Evolutionary conservation across 2,797 vertebrate species (phyloP).

Genomic region (Anniella stebbinsi): DNA sequence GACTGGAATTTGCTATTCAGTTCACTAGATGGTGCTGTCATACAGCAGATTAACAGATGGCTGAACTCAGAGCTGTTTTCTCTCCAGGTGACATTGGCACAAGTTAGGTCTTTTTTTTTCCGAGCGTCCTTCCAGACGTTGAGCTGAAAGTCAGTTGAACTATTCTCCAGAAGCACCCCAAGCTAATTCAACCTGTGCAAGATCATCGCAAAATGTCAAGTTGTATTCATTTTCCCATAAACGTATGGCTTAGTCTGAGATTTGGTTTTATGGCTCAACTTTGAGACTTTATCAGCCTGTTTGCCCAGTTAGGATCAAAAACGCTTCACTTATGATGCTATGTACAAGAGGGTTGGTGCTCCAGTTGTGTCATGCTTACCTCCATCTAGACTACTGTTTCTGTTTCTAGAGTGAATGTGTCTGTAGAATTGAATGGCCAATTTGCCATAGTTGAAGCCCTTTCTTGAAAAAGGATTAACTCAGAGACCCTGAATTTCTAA

Average conservation of each 20-base stretch:
- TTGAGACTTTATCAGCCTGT: not conserved
- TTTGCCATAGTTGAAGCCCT: not conserved
- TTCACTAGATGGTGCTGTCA: constrained; percentile 17
- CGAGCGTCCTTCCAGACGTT: not conserved
- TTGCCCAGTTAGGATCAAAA: not conserved
- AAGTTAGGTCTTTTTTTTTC: not conserved
- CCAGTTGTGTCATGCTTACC: not conserved
- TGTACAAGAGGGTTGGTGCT: not conserved
- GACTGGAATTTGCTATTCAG: not conserved
- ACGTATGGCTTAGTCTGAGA: not conserved
- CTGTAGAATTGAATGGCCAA: not conserved
- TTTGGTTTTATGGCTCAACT: not conserved
- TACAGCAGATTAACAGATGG: not conserved
- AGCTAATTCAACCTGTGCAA: not conserved
- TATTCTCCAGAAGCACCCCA: not conserved
- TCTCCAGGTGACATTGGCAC: not conserved
- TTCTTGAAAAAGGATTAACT: not conserved
- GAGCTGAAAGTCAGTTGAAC: not conserved
- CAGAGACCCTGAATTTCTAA: constrained; percentile 6
- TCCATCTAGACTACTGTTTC: not conserved
- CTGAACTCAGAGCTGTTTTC: not conserved
- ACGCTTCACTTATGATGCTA: not conserved
- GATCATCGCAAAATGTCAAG: not conserved
- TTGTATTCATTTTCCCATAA: not conserved
- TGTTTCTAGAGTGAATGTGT: not conserved